phyloP scores from a whole-genome alignment of 2,113 vertebrate species.

The Calidris pugnax region DNA sequence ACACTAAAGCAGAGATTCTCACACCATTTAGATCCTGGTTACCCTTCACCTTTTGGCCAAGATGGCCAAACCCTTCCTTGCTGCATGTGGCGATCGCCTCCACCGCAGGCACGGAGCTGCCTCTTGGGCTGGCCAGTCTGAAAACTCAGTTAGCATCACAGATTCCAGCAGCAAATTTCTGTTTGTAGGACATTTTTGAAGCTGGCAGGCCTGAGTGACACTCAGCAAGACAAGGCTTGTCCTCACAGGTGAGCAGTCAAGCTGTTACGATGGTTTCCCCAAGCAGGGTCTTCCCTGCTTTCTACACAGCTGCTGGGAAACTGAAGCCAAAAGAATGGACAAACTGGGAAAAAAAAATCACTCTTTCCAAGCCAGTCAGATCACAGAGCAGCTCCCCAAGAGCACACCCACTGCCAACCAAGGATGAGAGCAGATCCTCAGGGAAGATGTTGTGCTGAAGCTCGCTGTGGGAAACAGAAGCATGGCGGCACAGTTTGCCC shows the following conservation, averaged over 20 bases:
- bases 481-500: fast-evolving
- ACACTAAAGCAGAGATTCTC: not conserved
- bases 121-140: not conserved
- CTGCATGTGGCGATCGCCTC: fast-evolving
- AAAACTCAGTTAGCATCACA: not conserved
- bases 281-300: not conserved
- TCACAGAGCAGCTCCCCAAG: not conserved
- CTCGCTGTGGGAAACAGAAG: not conserved
- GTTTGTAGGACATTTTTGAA: not conserved
- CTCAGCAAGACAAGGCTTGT: not conserved
- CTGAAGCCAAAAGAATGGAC: not conserved
- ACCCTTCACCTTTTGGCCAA: fast-evolving
- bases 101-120: fast-evolving
- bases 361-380: not conserved
- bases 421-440: not conserved
- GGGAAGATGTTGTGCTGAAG: not conserved
- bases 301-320: not conserved
- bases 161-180: not conserved
- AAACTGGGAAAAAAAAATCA: not conserved
- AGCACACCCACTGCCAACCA: not conserved
- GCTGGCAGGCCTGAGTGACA: not conserved
- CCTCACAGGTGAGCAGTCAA: not conserved
- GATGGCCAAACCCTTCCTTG: not conserved
- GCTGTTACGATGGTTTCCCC: not conserved
- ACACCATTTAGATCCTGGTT: not conserved